Evolutionary conservation across 1,140 invertebrate species (phyloP), one percentile per base, ranked within the genome.

Genomic region (Drosophila arizonae): DNA sequence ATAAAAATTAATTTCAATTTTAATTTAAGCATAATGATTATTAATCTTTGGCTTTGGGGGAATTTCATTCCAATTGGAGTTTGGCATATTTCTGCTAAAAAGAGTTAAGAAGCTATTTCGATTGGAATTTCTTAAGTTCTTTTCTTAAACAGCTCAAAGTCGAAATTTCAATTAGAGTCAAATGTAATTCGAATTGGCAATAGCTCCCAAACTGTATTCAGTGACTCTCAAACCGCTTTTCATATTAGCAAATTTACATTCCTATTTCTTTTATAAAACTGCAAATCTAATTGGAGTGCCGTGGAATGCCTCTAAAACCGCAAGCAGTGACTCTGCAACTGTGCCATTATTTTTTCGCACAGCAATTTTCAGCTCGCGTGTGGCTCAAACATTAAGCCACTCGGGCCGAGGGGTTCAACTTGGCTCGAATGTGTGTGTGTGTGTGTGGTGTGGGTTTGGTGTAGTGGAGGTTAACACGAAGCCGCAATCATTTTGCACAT

Each of bases 401-500:
- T 54, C 36, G 6, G 17, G 45, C 10, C n/a, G 8, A 33, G 51
- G 36, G 43, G 24, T n/a, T 43, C 21, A 10, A 17, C 13, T 43
- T 43, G 50, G 46, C 15, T 15, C 3, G 13, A 8, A 45, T 3
- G 43, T n/a, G 43, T 43, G n/a, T 43, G 39, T 1, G n/a, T n/a
- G 17, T 17, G 17, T 17, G 17, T 17, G 17, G 17, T 17, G 17
- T 17, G 17, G 17, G 17, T 17, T 17, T 17, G 43, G 43, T 4
- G 39, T 41, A n/a, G 43, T 1, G 17, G 28, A 21, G 52, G 58
- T 26, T 45, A 76, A 79, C 82, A 79, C 52, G 79, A 88, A 88
- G 79, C 84, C 84, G 84, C 84, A 88, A 88, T 88, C 84, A 87
- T 84, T 87, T 87, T 84, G 84, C 84, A 87, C 84, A 80, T 88